Evolutionary conservation across 53 echinoderm and acorn worm species (phyloP), one percentile per base, ranked within the genome.

Genomic region (Astropecten irregularis): DNA sequence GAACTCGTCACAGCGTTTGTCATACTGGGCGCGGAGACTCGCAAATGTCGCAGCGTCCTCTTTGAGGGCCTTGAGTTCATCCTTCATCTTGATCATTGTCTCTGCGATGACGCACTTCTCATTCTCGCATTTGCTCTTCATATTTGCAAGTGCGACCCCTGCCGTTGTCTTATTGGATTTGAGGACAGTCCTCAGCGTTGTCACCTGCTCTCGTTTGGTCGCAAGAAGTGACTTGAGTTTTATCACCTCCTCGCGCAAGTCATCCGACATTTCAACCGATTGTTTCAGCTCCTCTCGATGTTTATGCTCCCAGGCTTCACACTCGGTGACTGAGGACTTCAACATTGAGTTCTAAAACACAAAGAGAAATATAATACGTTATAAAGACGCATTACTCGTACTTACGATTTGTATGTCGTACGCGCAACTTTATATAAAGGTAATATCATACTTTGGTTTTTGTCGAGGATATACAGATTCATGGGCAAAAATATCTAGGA

Each of bases 161-260:
- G 95, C 95, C 13, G 93, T 95, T 48, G 95, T 95, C 66, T 95
- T 95, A 52, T 95, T 95, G 66, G 95, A 93, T 79, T 95, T 95
- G 10, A 95, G 88, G 42, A 95, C 95, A 46, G 95, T 95, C 74
- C 95, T 88, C 19, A 95, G 84, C 14, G 95, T 95, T 3, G 88
- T 90, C 21, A 95, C 90, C 63, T 95, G 95, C 56, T 95, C 95
- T 40, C 95, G 86, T 31, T 95, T 93, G 34, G 93, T 93, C 40
- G 83, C 72, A 18, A 95, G 83, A 68, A 95, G 88, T 2, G 84
- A 64, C 31, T 93, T 95, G n/a, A 86, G 70, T 33, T 91, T 93
- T 40, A 95, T 89, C 16, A 95, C 86, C 84, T 95, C 93, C 22
- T 95, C 95, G 38, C 88, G 77, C 62, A 95, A 72, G 79, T 95